Evolutionary conservation across 2,797 vertebrate species (phyloP).

Genomic region (Chaunax sp.): DNA sequence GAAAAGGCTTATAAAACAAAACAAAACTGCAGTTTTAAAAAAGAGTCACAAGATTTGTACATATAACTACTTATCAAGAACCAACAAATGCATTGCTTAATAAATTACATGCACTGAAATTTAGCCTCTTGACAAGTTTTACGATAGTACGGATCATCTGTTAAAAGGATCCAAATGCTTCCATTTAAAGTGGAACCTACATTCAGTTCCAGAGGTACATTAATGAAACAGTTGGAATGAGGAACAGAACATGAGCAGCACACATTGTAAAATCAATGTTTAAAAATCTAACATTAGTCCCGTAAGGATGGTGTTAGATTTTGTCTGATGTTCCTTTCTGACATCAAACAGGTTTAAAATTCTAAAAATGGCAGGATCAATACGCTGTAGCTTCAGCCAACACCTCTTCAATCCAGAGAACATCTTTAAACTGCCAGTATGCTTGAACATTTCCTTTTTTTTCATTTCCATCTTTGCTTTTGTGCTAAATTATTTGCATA

Average conservation of each 20-base stretch:
- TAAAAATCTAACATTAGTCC: no score
- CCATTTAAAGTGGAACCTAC: no score
- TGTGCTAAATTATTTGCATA: not conserved
- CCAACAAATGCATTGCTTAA: conserved; percentile 10
- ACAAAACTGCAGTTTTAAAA: conserved; percentile 1
- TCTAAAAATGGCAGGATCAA: not conserved
- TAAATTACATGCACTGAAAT: no score
- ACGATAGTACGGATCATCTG: no score
- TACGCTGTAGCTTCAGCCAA: not conserved
- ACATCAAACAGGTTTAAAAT: not conserved
- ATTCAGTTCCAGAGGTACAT: no score
- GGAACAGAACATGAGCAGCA: not conserved
- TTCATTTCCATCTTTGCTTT: not conserved
- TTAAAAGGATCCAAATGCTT: no score
- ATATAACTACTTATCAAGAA: conserved; percentile 20
- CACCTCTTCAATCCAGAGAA: not conserved
- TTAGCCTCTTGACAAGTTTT: no score
- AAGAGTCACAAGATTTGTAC: not conserved
- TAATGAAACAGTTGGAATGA: no score
- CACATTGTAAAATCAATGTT: not conserved
- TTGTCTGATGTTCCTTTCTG: not conserved
- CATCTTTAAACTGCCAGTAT: not conserved
- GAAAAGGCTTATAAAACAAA: conserved; percentile 12
- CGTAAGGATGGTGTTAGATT: no score
- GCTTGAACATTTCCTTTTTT: not conserved